These are phyloP conservation scores for Leptopilina drosophilae DNA, from an alignment of 2,888 invertebrate genomes.

Conservation along the genomic window DNA sequence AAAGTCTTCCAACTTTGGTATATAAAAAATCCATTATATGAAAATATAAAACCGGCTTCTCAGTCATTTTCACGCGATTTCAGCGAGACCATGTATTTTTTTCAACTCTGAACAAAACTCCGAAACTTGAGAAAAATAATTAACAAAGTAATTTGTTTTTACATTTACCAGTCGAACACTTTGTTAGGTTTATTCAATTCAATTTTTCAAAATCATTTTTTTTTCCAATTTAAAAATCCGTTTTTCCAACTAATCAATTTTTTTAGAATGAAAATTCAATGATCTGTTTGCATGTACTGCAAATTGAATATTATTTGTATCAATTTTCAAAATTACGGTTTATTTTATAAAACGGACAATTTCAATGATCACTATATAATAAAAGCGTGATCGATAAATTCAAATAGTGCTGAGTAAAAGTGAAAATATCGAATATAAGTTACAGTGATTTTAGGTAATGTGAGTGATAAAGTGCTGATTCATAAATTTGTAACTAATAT, in stretches of 20 bases:
- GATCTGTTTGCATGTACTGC: too few relatives aligned
- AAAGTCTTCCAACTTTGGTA: neutral
- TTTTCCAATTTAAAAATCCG: too few relatives aligned
- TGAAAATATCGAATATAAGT: neutral
- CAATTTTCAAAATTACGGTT: too few relatives aligned
- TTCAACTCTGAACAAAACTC: neutral
- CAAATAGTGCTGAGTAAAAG: conserved; percentile 10
- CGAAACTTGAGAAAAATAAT: neutral
- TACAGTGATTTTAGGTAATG: conserved; percentile 8
- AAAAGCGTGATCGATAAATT: neutral
- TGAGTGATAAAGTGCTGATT: conserved; percentile 20
- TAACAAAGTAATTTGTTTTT: neutral
- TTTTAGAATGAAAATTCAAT: too few relatives aligned
- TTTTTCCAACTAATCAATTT: too few relatives aligned
- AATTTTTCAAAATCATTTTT: too few relatives aligned
- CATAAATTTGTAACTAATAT: neutral
- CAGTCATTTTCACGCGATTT: conserved; percentile 23
- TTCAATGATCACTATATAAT: too few relatives aligned
- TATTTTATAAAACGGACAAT: too few relatives aligned
- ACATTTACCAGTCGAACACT: too few relatives aligned
- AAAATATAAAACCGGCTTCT: conserved; percentile 26
- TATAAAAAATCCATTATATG: neutral
- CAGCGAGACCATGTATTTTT: neutral
- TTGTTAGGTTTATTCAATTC: too few relatives aligned
- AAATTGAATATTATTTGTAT: too few relatives aligned